Evolutionary conservation across 53 echinoderm and acorn worm species (phyloP).

Genomic region (Patiria pectinifera): DNA sequence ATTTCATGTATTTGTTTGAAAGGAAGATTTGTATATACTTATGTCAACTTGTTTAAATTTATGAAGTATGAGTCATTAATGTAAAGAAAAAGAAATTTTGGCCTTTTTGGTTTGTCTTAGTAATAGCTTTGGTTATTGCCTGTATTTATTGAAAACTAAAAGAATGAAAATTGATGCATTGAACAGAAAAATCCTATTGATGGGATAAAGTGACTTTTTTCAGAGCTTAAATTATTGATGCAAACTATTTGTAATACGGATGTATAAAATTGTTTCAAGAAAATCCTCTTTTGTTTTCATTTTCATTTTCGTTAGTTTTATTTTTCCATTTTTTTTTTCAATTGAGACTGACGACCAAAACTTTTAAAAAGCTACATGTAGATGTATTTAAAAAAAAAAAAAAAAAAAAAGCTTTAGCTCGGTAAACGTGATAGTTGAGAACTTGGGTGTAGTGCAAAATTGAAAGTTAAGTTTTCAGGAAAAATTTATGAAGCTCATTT

Average conservation of each 20-base stretch:
- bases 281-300: conserved; percentile 18
- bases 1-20: conserved; percentile 55
- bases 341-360: conserved; percentile 53
- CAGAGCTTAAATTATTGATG: conserved; percentile 67
- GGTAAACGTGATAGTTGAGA: neutral
- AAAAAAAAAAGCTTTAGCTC: neutral
- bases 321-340: conserved; percentile 27
- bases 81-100: conserved; percentile 55
- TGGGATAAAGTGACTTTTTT: conserved; percentile 58
- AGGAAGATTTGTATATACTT: conserved; percentile 63
- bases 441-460: conserved; percentile 27
- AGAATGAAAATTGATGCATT: conserved; percentile 49
- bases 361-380: conserved; percentile 12
- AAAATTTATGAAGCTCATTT: neutral
- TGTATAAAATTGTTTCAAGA: conserved; percentile 52
- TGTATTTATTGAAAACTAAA: conserved; percentile 63
- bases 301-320: conserved; percentile 4
- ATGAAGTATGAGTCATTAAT: conserved; percentile 53
- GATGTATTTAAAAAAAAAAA: neutral
- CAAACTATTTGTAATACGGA: conserved; percentile 65
- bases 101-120: conserved; percentile 55
- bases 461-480: neutral
- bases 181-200: conserved; percentile 35
- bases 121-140: conserved; percentile 59
- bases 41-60: conserved; percentile 67